A percentile compares a stretch with the other conserved stretches of the same genome.
Conservation (phyloP, 1,140 invertebrate species). For the Monochamus saltuarius region DNA sequence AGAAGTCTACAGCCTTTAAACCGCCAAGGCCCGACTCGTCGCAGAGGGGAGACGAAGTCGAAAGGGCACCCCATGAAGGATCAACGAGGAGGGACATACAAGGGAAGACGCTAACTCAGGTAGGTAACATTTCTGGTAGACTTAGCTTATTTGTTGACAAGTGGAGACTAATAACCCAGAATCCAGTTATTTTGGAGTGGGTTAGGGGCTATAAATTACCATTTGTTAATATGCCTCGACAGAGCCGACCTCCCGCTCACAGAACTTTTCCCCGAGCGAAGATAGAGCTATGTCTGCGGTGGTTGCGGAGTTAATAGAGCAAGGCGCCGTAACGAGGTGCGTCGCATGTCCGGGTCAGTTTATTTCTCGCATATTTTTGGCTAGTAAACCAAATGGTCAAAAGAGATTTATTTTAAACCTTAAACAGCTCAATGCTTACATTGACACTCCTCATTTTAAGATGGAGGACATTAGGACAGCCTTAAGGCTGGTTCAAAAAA, state of each 20-base stretch:
- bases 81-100: background rate
- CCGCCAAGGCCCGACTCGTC: background rate
- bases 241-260: background rate
- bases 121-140: background rate
- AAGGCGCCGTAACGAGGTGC: conserved; percentile 1
- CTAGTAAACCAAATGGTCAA: conserved; percentile 28
- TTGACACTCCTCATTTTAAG: conserved; percentile 36
- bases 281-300: background rate
- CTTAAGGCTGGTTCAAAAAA: conserved; percentile 27
- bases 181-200: conserved; percentile 6
- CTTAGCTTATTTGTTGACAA: background rate
- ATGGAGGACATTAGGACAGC: conserved; percentile 35
- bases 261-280: too few species aligned
- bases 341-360: conserved; percentile 25
- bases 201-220: conserved; percentile 1
- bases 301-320: background rate
- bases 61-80: background rate
- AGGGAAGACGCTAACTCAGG: background rate
- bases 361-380: conserved; percentile 26
- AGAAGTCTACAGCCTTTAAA: too few species aligned
- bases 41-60: background rate
- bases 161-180: conserved; percentile 4
- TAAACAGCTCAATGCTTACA: conserved; percentile 34
- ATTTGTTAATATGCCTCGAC: conserved; percentile 1
- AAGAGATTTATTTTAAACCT: conserved; percentile 38